Percentiles rank a stretch among this genome's conserved stretches.
Conservation (phyloP, 2,888 invertebrate genomes). For the Thereva unica region DNA sequence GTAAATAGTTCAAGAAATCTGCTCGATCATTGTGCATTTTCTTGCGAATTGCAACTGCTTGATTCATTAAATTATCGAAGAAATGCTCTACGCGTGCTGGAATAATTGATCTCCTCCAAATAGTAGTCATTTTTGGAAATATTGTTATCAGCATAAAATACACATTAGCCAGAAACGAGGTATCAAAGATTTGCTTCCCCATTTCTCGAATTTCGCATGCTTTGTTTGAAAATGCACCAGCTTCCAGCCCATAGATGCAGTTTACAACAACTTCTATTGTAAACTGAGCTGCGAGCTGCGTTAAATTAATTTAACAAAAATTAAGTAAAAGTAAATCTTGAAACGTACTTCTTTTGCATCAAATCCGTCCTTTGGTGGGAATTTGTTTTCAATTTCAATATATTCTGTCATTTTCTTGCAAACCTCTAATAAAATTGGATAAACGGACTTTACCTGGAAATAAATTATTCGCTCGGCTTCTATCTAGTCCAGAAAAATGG, state of each 20-base stretch:
- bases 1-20: conserved; percentile 45
- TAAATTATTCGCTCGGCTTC: conserved; percentile 11
- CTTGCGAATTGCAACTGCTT: conserved; percentile 41
- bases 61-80: conserved; percentile 42
- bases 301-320: not conserved
- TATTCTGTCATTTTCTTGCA: conserved; percentile 56
- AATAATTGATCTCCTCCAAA: conserved; percentile 31
- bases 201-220: conserved; percentile 48
- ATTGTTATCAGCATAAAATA: conserved; percentile 33
- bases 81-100: not conserved
- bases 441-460: conserved; percentile 58
- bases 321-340: not conserved
- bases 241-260: conserved; percentile 59
- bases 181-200: conserved; percentile 43
- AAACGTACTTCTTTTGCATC: conserved; percentile 56
- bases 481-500: no score
- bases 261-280: conserved; percentile 59
- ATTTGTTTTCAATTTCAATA: conserved; percentile 50
- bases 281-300: conserved; percentile 51
- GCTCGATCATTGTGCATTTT: conserved; percentile 40
- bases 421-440: conserved; percentile 58
- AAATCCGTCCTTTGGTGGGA: conserved; percentile 50
- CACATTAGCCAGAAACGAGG: not conserved
- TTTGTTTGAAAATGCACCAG: conserved; percentile 53
- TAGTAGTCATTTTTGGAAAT: conserved; percentile 31